Percentiles rank a stretch among this genome's conserved stretches.
Evolutionary conservation across 2,888 invertebrate species (phyloP).

Genomic region (Cremastobaeus sp.): DNA sequence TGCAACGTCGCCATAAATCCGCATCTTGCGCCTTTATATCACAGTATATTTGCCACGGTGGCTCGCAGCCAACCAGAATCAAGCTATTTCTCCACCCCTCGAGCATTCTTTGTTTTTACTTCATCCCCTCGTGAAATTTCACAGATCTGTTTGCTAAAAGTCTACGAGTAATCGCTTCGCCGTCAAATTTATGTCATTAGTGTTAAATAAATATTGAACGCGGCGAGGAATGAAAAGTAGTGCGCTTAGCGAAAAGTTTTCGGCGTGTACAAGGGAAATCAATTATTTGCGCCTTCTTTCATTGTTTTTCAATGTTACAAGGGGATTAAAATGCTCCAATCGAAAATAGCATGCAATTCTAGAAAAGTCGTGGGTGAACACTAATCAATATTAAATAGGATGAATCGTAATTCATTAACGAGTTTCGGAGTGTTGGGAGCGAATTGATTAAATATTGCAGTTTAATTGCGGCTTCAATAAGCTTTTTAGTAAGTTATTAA

Average conservation of each 20-base stretch:
- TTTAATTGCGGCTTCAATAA: no score
- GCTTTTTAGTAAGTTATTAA: no score
- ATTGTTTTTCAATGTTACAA: background rate
- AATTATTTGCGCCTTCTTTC: slow-evolving; percentile 8
- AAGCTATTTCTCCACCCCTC: slow-evolving; percentile 35
- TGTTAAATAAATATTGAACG: slow-evolving; percentile 28
- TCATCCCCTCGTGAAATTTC: slow-evolving; percentile 23
- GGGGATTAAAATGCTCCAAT: background rate
- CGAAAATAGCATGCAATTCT: no score
- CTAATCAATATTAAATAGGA: no score
- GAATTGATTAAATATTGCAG: no score
- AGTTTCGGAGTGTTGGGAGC: no score
- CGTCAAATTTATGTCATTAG: slow-evolving; percentile 46
- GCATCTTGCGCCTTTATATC: slow-evolving; percentile 64
- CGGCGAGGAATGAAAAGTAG: slow-evolving; percentile 12
- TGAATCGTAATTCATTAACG: no score
- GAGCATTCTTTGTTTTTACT: slow-evolving; percentile 38
- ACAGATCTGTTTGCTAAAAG: slow-evolving; percentile 48
- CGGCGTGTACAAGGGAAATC: background rate
- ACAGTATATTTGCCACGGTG: slow-evolving; percentile 64
- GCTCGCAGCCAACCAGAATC: slow-evolving; percentile 65
- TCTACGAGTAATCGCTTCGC: slow-evolving; percentile 36
- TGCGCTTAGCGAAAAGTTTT: background rate
- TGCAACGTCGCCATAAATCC: slow-evolving; percentile 65
- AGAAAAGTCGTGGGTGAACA: no score